Conservation (phyloP, 2,888 invertebrate species). For the Volucella inanis region DNA sequence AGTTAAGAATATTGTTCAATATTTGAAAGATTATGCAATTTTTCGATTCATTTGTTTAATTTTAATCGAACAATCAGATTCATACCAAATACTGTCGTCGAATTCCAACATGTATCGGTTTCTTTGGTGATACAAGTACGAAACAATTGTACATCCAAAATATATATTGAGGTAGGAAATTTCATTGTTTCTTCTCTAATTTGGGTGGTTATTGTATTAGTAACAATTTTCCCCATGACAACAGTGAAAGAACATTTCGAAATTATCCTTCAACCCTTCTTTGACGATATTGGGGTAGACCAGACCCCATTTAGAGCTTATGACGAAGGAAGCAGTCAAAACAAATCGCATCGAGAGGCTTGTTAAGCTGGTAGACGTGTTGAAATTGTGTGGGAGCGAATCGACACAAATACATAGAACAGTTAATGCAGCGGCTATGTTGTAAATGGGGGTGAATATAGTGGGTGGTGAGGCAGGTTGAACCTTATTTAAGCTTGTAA, state of each 20-base stretch:
- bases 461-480: slow-evolving; percentile 6
- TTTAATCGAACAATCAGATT: slow-evolving; percentile 13
- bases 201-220: not conserved
- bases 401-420: slow-evolving; percentile 1
- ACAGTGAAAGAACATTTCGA: slow-evolving; percentile 33
- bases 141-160: slow-evolving; percentile 16
- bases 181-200: too few relatives aligned
- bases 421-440: not conserved
- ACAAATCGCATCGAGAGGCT: slow-evolving; percentile 33
- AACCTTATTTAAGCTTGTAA: not conserved
- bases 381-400: slow-evolving; percentile 17
- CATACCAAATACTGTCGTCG: slow-evolving; percentile 9
- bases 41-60: not conserved
- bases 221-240: slow-evolving; percentile 32
- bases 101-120: not conserved
- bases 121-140: not conserved
- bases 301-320: slow-evolving; percentile 29
- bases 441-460: not conserved
- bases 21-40: not conserved
- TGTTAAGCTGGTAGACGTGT: slow-evolving; percentile 29
- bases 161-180: slow-evolving; percentile 58
- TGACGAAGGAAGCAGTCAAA: slow-evolving; percentile 41
- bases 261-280: slow-evolving; percentile 45
- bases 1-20: not conserved
- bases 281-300: slow-evolving; percentile 12